Evolutionary conservation across 2,113 vertebrate genomes (phyloP), one percentile per base, ranked within the genome.

Genomic region (Aegithalos caudatus): DNA sequence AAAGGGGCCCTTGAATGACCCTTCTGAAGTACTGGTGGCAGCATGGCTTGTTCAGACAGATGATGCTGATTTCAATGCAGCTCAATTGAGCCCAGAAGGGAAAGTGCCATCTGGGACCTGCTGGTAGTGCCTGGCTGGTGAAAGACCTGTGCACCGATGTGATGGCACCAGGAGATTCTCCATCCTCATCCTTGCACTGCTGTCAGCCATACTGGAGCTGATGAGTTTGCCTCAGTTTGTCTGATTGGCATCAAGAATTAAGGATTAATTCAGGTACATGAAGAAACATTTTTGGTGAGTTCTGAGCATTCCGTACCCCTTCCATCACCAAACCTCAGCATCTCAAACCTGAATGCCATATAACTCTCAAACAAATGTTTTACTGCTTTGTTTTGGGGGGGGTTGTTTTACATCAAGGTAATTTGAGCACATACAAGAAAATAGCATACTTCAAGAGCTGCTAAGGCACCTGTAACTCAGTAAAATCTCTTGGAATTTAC

Each of bases 121-220:
- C 50, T 81, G 90, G 20, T 7, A 18, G n/a, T 40, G 38, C 29
- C 74, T 47, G 37, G 2, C 4, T 38, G 53, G 58, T 19, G 20
- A 33, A 51, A 47, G 57, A 53, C 14, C 19, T 40, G 37, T 12
- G n/a, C 13, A 4, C 9, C 1, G 0, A 11, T 0, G 6, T 33
- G 54, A 37, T n/a, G 50, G 28, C 42, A 56, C 24, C 54, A 38
- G 35, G 38, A 54, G 53, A 60, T 44, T 20, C 25, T 50, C 45
- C 35, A 27, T 62, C 35, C 27, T 45, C 7, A 3, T 77, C 29
- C 31, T 51, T 22, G 33, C 12, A 2, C 10, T 47, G 24, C 35
- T 83, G 56, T 47, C 37, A 64, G 53, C 28, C 22, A 7, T 25
- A 38, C 51, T 42, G n/a, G 24, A 81, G 54, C 69, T 61, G 21